These are phyloP conservation scores for Anthonomus grandis DNA, from an alignment of 1,140 invertebrate genomes.

Conservation along the genomic window DNA sequence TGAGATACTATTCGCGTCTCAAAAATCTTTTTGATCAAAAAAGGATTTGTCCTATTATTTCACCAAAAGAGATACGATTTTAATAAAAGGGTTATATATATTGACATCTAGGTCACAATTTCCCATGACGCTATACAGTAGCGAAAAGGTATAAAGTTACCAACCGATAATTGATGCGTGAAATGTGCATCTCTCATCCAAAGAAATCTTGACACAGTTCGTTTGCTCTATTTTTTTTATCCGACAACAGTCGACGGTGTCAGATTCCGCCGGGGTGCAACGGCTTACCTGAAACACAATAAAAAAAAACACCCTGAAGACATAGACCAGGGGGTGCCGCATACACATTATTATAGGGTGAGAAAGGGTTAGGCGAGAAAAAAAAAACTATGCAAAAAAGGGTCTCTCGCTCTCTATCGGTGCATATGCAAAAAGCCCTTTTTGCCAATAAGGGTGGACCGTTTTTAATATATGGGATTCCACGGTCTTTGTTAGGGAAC, in stretches of 20 bases:
- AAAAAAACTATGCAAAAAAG: conserved; percentile 50
- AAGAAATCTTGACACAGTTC: conserved; percentile 47
- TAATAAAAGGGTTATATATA: too few relatives aligned
- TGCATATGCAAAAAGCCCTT: conserved; percentile 44
- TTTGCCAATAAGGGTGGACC: conserved; percentile 31
- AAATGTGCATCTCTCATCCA: conserved; percentile 32
- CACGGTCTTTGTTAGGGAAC: conserved; percentile 42
- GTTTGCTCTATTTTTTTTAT: conserved; percentile 45
- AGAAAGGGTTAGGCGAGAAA: conserved; percentile 45
- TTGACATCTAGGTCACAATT: too few relatives aligned
- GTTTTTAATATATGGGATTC: conserved; percentile 44
- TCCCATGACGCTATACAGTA: too few relatives aligned
- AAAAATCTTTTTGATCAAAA: too few relatives aligned
- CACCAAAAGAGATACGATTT: too few relatives aligned
- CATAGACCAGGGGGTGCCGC: conserved; percentile 41
- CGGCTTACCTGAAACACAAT: conserved; percentile 46
- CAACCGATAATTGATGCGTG: conserved; percentile 39
- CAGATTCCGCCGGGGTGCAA: conserved; percentile 46
- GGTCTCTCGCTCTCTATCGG: conserved; percentile 42
- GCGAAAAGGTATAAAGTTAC: conserved; percentile 38
- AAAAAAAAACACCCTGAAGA: conserved; percentile 50
- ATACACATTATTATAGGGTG: conserved; percentile 47
- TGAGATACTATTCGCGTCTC: too few relatives aligned
- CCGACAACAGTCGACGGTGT: conserved; percentile 45
- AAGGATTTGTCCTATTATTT: too few relatives aligned